Evolutionary conservation across 2,113 vertebrate species (phyloP), one percentile per base, ranked within the genome.

Genomic region (Chloebia gouldiae): DNA sequence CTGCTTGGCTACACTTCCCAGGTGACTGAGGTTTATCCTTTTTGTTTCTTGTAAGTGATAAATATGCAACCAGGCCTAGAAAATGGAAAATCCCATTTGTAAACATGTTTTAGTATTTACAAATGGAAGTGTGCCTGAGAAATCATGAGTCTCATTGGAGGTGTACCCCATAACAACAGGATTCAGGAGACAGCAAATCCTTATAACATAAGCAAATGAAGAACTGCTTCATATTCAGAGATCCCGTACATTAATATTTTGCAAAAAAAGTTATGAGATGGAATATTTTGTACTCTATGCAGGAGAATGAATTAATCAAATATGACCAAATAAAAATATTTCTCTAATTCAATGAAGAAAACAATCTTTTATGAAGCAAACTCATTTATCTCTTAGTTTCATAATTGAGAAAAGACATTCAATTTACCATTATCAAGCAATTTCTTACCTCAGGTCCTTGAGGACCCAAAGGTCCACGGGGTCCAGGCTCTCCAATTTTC

Each of bases 401-500:
- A 18, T 82, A 71, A 81, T 44, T 82, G 40, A 88, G 28, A 87
- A 57, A 5, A 8, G 0, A 54, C 13, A 39, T 63, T 70, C 4
- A 33, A 27, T 83, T 83, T 60, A 72, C 17, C 1, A 9, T n/a
- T 53, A 47, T 33, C 16, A 56, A 76, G 31, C 4, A 69, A 64
- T 75, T 97, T 91, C 97, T 98, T 98, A 99, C 99, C 99, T 99
- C 99, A 92, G 99, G 99, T 98, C 99, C 99, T 81, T 98, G 97
- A 93, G 98, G 98, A 40, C 99, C 99, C 51, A 96, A 54, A 88
- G 98, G 98, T 95, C 99, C 99, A 50, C 72, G 97, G 10, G 93
- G 69, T 96, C 99, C 99, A 25, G 97, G 93, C 17, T 99, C 99
- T 95, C 99, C 99, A 53, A 94, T 92, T 97, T 98, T 98, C 42